Base-by-base conservation (phyloP, 2,797 vertebrate species). In the Sebastiscus tertius region DNA sequence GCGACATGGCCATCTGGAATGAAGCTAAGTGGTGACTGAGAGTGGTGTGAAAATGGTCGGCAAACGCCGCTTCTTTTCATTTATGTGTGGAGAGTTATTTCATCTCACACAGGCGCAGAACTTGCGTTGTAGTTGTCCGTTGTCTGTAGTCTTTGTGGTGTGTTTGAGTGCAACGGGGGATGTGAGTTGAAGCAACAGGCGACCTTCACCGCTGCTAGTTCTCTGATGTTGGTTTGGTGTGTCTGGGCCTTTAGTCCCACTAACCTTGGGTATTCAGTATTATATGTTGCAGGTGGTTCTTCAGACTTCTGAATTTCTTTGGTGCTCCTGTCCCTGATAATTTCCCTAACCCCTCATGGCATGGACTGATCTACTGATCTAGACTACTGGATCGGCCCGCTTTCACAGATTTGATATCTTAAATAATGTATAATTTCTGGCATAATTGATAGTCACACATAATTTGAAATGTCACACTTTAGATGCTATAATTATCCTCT, bases 191-290 rank as follows among this genome's bases (percentile, higher is more conserved):
- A 46, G 42, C 42, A 46, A 46, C 42, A 46, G 42, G 16, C 39
- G 0, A 16, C 42, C 42, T 8, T 46, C 42, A 18, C 18, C 16
- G 0, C 1, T 1, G 7, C 3, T 46, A 46, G 42, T 0, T 46
- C 16, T 46, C 42, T 46, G 14, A 42, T 42, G 39, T 42, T 14
- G 0, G 16, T 42, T 42, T 42, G 42, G 42, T 46, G 42, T 46
- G 42, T 18, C 42, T 46, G 42, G 42, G 16, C 42, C 16, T 46
- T 46, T 0, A 46, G 42, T 18, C 42, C 42, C 42, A 46, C 42
- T 6, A 63, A 29, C 29, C 12, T 36, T 0, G 3, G 60, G 6
- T 20, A 9, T 70, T 83, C 55, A 76, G 39, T 24, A 52, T 11
- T 33, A 34, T 12, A 46, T 46, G 6, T 14, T 46, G 42, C 42